Evolutionary conservation across 2,113 vertebrate genomes (phyloP).

Genomic region (cat (Felis catus)): F.catus_Fca126_mat1.0 CM031426.1:61321001-61321500

Average conservation of each 20-base stretch:
- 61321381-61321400: constrained; percentile 62
- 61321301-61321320: not conserved
- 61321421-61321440: constrained; percentile 53
- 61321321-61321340: not conserved
- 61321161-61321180: not conserved
- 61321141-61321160: no score
- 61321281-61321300: no score
- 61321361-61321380: constrained; percentile 66
- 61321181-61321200: not conserved
- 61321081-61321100: not conserved
- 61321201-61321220: no score
- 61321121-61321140: not conserved
- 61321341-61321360: not conserved
- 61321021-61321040: not conserved
- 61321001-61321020: not conserved
- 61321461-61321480: not conserved
- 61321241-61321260: accelerated
- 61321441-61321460: not conserved
- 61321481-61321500: not conserved
- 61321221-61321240: accelerated
- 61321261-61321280: no score
- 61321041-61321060: not conserved
- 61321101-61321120: no score
- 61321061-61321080: not conserved
- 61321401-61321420: constrained; percentile 64